Base-by-base conservation (phyloP, 2,797 vertebrate species). In the Scolopax rusticola region DNA sequence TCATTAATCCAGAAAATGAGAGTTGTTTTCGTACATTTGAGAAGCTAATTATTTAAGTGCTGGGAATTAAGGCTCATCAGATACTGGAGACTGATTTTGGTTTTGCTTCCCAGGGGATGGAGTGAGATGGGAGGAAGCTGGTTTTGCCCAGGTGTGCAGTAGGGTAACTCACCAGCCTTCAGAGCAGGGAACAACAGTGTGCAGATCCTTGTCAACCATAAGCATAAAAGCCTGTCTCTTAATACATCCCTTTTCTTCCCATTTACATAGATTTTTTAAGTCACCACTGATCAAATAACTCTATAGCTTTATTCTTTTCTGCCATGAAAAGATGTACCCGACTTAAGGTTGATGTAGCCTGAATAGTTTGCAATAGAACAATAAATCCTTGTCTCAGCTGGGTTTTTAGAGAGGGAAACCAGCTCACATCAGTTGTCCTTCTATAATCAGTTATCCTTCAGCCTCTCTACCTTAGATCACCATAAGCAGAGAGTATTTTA, bases 21-120 rank as follows among this genome's bases (percentile, higher is more conserved):
- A 89, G 82, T 88, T 96, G 96, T 82, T 97, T 95, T 96, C 0
- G 12, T 92, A 93, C 90, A 95, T 94, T 94, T 92, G 89, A 95
- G 94, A 71, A 96, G 96, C 90, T 97, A 97, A 97, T 97, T 97
- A 97, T 97, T 96, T 96, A 95, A 97, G 96, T 97, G 96, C 88
- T 93, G 94, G 96, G 96, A 97, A 98, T 97, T 97, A 97, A 95
- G 81, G 74, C 95, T 96, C 95, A 91, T 97, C 95, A 93, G 94
- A 92, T 96, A 89, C 78, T 63, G 64, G 85, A 89, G 92, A 41
- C 84, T 92, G 94, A 88, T 94, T 88, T 83, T 89, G 81, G 78
- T 54, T 96, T 89, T 79, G 85, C 48, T 83, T 95, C 96, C 94
- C 96, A 36, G 38, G 74, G 91, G 95, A 86, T 13, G 47, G 59